Base-by-base conservation (phyloP, 2,888 invertebrate genomes). In the Criorhina ranunculi region DNA sequence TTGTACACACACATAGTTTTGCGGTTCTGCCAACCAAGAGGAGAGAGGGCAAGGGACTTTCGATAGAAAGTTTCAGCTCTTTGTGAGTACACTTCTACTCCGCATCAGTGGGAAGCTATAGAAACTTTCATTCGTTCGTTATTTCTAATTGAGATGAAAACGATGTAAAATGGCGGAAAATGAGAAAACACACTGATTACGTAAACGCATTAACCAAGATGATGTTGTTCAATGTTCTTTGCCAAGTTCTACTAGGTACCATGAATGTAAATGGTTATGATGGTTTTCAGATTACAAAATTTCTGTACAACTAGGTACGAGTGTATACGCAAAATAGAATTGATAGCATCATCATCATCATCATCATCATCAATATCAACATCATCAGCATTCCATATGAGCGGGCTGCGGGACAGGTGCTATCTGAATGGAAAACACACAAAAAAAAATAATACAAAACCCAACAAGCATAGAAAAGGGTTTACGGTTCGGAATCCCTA, bases 61-160 rank as follows among this genome's bases (percentile, higher is more conserved):
- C 29, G 53, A 37, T 49, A 37, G 44, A 31, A 57, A 46, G 66
- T 75, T 55, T 35, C 33, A 35, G 33, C n/a, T 44, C 44, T 31
- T 17, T 51, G 49, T 49, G 24, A 24, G n/a, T 62, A 29, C 8
- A 2, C 11, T 2, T 42, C n/a, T 9, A 11, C 44, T 24, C 6
- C 46, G 9, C 37, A 6, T 5, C 44, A 60, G 33, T 37, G 40
- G 31, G 17, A 70, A 49, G 4, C 24, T 40, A 37, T 57, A 46
- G 57, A 78, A n/a, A n/a, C n/a, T n/a, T n/a, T n/a, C 49, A 57
- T 62, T 66, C 57, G 57, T 77, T 64, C 70, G 64, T 77, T 81
- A 66, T 44, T 72, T 60, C 72, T 67, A 78, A 82, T 78, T 82
- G 66, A 67, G 72, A 82, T 73, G 82, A 62, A 72, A 78, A 70